Evolutionary conservation across 2,888 invertebrate species (phyloP).

Genomic region (Nemurella pictetii): DNA sequence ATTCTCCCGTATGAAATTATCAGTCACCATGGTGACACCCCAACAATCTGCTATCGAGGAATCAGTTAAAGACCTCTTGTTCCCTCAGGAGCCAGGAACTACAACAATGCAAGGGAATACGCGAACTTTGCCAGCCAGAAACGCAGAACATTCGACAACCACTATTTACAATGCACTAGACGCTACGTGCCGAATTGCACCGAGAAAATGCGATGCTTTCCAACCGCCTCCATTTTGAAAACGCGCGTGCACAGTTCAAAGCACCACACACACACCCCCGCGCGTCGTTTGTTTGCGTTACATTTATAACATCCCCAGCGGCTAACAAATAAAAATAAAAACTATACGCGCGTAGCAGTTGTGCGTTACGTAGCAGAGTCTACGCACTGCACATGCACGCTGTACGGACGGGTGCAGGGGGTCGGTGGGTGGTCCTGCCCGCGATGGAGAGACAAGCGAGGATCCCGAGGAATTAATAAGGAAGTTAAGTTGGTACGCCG

Average conservation of each 20-base stretch:
- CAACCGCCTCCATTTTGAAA: neutral
- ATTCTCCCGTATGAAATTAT: neutral
- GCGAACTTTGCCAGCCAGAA: too few relatives aligned
- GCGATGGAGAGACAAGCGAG: neutral
- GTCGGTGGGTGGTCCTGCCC: neutral
- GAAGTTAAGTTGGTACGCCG: neutral
- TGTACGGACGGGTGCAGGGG: neutral
- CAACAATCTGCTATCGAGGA: too few relatives aligned
- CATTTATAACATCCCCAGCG: neutral
- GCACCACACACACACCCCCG: too few relatives aligned
- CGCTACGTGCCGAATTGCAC: neutral
- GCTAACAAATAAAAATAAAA: neutral
- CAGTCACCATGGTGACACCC: neutral
- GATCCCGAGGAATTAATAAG: constrained; percentile 15
- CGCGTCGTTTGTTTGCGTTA: neutral
- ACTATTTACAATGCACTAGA: neutral
- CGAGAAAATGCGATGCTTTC: neutral
- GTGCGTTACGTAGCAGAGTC: neutral
- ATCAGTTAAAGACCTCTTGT: too few relatives aligned
- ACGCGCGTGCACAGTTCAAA: neutral
- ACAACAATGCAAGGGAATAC: too few relatives aligned
- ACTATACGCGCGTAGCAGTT: neutral
- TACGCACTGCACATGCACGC: too few relatives aligned
- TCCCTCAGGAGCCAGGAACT: too few relatives aligned
- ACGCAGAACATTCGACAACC: too few relatives aligned